These are phyloP conservation scores for Berghia stephanieae DNA, from an alignment of 1,140 invertebrate genomes.

Conservation along the genomic window DNA sequence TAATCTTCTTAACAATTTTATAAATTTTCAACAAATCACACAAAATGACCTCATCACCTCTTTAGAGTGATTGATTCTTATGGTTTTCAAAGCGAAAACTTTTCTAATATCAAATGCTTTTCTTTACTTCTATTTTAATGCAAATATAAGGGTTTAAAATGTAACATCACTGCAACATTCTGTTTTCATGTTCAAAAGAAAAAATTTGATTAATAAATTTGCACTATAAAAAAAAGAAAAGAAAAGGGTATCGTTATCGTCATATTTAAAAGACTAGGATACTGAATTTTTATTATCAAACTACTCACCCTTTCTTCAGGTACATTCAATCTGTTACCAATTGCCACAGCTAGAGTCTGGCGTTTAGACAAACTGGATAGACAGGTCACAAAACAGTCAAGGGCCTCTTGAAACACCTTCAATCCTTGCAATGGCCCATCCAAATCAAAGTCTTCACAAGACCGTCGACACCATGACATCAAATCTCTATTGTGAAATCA, in stretches of 20 bases:
- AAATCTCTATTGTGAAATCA: constrained; percentile 73
- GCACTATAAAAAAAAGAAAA: too few relatives aligned
- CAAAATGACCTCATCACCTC: too few relatives aligned
- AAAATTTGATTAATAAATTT: neutral
- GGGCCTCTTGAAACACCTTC: constrained; percentile 86
- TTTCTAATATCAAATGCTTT: too few relatives aligned
- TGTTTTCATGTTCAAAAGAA: neutral
- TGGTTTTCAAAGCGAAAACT: too few relatives aligned
- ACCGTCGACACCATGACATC: constrained; percentile 89
- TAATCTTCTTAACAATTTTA: neutral
- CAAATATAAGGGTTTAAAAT: too few relatives aligned
- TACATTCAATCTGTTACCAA: constrained; percentile 85
- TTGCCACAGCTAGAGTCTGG: constrained; percentile 76
- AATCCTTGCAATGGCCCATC: constrained; percentile 78
- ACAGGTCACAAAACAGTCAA: constrained; percentile 89
- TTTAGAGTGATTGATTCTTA: too few relatives aligned
- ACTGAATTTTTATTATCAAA: neutral
- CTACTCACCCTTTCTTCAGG: constrained; percentile 75
- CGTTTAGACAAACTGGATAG: constrained; percentile 72
- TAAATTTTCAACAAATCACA: neutral
- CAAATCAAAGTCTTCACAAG: constrained; percentile 79
- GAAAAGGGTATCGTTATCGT: too few relatives aligned
- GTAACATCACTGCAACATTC: too few relatives aligned
- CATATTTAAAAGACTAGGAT: too few relatives aligned
- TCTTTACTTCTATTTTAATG: too few relatives aligned